phyloP scores from a whole-genome alignment of 64 coral and sea anemone genomes.

The Stylophora pistillata region DNA sequence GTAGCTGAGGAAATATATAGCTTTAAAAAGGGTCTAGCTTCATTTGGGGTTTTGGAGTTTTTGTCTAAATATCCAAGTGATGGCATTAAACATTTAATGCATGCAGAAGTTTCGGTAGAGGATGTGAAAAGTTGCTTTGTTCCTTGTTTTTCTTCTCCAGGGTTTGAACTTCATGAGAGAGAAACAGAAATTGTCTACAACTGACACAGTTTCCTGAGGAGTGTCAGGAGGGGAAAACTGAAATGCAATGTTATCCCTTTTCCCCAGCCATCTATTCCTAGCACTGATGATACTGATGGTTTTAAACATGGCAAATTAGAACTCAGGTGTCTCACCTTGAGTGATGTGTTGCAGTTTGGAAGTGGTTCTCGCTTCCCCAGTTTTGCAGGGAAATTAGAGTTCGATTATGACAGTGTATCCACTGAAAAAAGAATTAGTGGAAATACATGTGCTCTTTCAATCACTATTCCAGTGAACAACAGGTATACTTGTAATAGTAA shows the following conservation, averaged over 20 bases:
- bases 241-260: conserved; percentile 44
- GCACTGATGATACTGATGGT: not conserved
- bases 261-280: not conserved
- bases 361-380: conserved; percentile 50
- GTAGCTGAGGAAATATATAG: conserved; percentile 51
- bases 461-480: conserved; percentile 62
- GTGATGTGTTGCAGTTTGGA: conserved; percentile 71
- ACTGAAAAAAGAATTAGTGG: conserved; percentile 37
- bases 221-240: conserved; percentile 21
- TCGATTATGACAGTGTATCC: conserved; percentile 36
- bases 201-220: conserved; percentile 32
- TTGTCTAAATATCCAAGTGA: conserved; percentile 42
- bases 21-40: conserved; percentile 43
- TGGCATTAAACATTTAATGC: conserved; percentile 29
- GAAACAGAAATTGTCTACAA: conserved; percentile 74
- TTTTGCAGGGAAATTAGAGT: conserved; percentile 51
- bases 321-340: conserved; percentile 15
- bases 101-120: conserved; percentile 21
- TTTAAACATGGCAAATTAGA: not conserved
- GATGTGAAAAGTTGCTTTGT: conserved; percentile 48
- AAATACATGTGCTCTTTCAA: conserved; percentile 61
- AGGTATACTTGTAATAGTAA: conserved; percentile 40
- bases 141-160: conserved; percentile 22
- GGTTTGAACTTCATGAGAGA: conserved; percentile 36
- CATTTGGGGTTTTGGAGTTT: conserved; percentile 57